These are phyloP conservation scores for Carcina quercana DNA, from an alignment of 2,888 invertebrate genomes.

Conservation along the genomic window DNA sequence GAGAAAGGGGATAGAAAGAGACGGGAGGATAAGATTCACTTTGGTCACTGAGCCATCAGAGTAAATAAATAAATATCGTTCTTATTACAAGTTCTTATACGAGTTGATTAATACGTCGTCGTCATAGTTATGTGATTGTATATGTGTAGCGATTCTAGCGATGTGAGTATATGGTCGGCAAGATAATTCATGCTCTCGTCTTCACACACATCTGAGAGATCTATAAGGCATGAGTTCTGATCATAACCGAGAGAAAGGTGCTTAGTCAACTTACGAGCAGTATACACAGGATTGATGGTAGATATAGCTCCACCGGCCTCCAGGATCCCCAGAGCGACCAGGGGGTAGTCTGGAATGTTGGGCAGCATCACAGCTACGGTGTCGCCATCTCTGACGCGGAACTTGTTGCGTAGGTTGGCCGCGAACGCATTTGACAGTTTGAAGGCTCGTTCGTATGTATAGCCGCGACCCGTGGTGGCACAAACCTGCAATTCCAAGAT, in stretches of 20 bases:
- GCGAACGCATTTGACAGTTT: conserved; percentile 79
- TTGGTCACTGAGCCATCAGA: no score
- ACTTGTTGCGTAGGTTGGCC: conserved; percentile 77
- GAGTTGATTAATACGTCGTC: no score
- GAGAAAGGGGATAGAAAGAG: no score
- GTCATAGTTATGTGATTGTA: neutral
- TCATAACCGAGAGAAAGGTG: no score
- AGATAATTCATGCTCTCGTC: no score
- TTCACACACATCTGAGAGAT: no score
- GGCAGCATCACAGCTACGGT: conserved; percentile 82
- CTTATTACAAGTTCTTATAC: no score
- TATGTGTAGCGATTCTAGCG: no score
- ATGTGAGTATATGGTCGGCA: no score
- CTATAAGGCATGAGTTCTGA: no score
- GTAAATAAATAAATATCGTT: no score
- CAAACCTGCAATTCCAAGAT: conserved; percentile 84
- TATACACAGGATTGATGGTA: conserved; percentile 84
- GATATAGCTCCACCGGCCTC: conserved; percentile 82
- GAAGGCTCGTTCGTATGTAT: conserved; percentile 80
- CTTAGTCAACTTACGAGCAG: conserved; percentile 72
- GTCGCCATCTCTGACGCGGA: conserved; percentile 79
- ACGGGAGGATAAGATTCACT: no score
- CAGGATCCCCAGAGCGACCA: conserved; percentile 78
- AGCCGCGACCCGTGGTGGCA: conserved; percentile 79
- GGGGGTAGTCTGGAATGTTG: conserved; percentile 83